Evolutionary conservation across 2,113 vertebrate species (phyloP).

Genomic region (Eleginops maclovinus): DNA sequence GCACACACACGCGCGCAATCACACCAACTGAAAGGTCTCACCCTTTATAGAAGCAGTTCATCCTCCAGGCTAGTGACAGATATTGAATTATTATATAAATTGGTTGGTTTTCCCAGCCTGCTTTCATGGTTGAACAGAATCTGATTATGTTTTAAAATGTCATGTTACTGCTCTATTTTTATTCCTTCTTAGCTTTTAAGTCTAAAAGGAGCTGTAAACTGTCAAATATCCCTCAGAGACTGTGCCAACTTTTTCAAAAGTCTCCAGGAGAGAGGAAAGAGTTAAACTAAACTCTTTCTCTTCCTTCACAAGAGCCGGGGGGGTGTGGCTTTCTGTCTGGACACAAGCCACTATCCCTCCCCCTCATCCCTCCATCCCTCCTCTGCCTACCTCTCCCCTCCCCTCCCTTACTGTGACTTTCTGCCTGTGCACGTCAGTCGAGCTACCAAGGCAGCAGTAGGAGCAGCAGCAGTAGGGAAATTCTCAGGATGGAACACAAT

Average conservation of each 20-base stretch:
- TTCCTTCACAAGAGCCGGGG: slow-evolving; percentile 68
- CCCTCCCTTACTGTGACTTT: slow-evolving; percentile 58
- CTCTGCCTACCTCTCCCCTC: slow-evolving; percentile 50
- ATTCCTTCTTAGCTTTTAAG: not conserved
- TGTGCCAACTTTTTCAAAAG: slow-evolving; percentile 4
- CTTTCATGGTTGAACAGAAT: slow-evolving; percentile 25
- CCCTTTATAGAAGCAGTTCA: slow-evolving; percentile 4
- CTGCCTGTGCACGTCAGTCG: slow-evolving; percentile 77
- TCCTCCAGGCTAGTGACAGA: slow-evolving; percentile 28
- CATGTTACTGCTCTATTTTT: not conserved
- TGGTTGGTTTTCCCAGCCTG: slow-evolving; percentile 9
- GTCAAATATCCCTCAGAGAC: not conserved
- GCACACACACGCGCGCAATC: slow-evolving; percentile 11
- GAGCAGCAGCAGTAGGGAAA: slow-evolving; percentile 65
- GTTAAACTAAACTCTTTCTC: slow-evolving; percentile 75
- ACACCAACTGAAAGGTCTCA: slow-evolving; percentile 12
- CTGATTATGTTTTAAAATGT: slow-evolving; percentile 38
- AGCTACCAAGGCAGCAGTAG: slow-evolving; percentile 57
- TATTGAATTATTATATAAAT: slow-evolving; percentile 39
- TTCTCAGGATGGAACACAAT: slow-evolving; percentile 74
- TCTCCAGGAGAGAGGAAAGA: slow-evolving; percentile 66
- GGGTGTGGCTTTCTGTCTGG: slow-evolving; percentile 80
- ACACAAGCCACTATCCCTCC: slow-evolving; percentile 76
- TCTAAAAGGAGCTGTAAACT: not conserved
- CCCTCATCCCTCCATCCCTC: slow-evolving; percentile 73